Percentiles rank a stretch among this genome's conserved stretches.
Conservation (phyloP, 2,113 vertebrate species). For the Enhydra lutris region DNA sequence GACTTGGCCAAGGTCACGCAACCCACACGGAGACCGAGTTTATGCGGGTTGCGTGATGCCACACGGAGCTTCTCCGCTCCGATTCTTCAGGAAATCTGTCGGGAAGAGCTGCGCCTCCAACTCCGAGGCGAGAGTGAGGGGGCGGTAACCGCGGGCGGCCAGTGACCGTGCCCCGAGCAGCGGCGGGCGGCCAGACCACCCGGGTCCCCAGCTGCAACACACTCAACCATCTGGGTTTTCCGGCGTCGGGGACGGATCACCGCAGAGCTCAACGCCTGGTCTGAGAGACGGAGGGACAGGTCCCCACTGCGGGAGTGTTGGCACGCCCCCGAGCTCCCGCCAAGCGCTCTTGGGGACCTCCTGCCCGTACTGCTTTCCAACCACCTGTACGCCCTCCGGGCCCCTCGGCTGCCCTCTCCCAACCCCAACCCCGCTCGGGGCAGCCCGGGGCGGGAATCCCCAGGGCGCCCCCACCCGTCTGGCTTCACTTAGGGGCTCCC, state of each 20-base stretch:
- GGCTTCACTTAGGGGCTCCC: not conserved
- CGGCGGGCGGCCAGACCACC: not conserved
- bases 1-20: slow-evolving; percentile 67
- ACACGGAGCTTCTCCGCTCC: not conserved
- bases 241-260: not conserved
- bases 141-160: not conserved
- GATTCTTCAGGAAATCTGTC: not conserved
- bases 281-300: not conserved
- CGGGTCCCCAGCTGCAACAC: not conserved
- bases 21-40: not conserved
- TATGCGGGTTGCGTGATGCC: not conserved
- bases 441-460: slow-evolving; percentile 27
- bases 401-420: not conserved
- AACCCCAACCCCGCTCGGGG: not conserved
- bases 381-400: slow-evolving; percentile 72
- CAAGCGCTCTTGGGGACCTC: slow-evolving; percentile 26
- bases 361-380: not conserved
- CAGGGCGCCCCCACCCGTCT: slow-evolving; percentile 42
- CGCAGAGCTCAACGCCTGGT: not conserved
- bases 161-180: not conserved
- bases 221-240: not conserved
- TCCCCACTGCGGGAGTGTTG: not conserved
- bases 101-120: not conserved
- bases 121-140: not conserved
- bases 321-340: slow-evolving; percentile 49